Conservation (phyloP, 2,888 invertebrate genomes). For the Candidula unifasciata region DNA sequence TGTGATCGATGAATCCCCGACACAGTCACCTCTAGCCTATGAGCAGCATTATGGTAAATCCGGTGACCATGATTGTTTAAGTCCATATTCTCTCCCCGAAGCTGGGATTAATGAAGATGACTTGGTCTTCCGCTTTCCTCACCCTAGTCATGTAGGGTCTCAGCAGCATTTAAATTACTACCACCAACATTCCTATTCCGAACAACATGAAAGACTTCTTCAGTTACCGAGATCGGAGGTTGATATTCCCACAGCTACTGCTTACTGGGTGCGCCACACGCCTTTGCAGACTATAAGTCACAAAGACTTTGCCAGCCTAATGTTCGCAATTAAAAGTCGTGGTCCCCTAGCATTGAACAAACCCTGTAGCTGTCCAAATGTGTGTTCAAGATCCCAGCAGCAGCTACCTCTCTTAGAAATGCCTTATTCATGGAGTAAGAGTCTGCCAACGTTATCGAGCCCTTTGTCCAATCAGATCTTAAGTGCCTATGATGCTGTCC, state of each 20-base stretch:
- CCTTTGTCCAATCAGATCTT: conserved; percentile 45
- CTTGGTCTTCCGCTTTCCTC: conserved; percentile 39
- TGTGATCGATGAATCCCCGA: conserved; percentile 42
- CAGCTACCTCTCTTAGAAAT: conserved; percentile 50
- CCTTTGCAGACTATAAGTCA: conserved; percentile 55
- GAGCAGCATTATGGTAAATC: conserved; percentile 19
- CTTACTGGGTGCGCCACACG: conserved; percentile 63
- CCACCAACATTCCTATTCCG: conserved; percentile 3
- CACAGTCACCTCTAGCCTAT: conserved; percentile 36
- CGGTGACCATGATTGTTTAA: conserved; percentile 21
- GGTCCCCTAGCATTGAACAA: conserved; percentile 46
- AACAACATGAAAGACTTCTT: background rate
- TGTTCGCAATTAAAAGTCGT: conserved; percentile 50
- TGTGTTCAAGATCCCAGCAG: conserved; percentile 45
- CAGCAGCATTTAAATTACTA: conserved; percentile 13
- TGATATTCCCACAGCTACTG: conserved; percentile 48
- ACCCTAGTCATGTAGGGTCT: background rate
- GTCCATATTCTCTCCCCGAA: conserved; percentile 35
- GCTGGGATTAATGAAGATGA: conserved; percentile 8
- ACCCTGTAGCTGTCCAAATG: conserved; percentile 53
- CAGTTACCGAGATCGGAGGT: conserved; percentile 44
- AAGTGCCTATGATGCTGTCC: conserved; percentile 44
- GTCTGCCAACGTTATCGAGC: conserved; percentile 54
- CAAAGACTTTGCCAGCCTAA: conserved; percentile 54
- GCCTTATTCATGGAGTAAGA: conserved; percentile 55